Base-by-base conservation (phyloP, 2,888 invertebrate species). In the Linyphia triangularis region DNA sequence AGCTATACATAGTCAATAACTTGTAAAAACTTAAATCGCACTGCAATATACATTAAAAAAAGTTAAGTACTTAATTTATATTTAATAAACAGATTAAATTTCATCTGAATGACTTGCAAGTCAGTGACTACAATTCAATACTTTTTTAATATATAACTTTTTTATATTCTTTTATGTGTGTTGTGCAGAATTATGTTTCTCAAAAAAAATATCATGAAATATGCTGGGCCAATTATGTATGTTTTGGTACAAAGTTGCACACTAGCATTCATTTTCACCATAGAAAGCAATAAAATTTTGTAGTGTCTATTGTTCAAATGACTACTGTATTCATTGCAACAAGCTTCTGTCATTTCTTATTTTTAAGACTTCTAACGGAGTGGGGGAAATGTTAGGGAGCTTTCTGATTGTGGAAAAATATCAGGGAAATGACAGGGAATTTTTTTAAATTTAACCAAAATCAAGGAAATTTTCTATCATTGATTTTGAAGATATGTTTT, bases 261-360 rank as follows among this genome's bases (percentile, higher is more conserved):
- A 61, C 40, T 77, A 77, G 63, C 33, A 77, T 77, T 77, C 61
- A 77, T 63, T 70, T 30, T 37, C 51, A 65, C 78, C 9, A 81
- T 70, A 81, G 69, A 81, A 69, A 81, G 81, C 81, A 81, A 81
- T 81, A 81, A 81, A 51, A 81, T 81, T 81, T 81, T 70, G 59
- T 70, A 81, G 81, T 59, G 43, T 70, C 69, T 26, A 81, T 63
- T 69, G 69, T 81, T 81, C 57, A 70, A 63, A 26, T 63, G 63
- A 37, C 63, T n/a, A 22, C 30, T 57, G 51, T 51, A 16, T 51
- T 51, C n/a, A 51, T 51, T 51, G 13, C 51, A 51, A 51, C n/a
- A n/a, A n/a, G n/a, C n/a, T n/a, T n/a, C n/a, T n/a, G n/a, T n/a
- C n/a, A n/a, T n/a, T n/a, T n/a, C n/a, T n/a, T n/a, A n/a, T n/a